Percentiles rank a stretch among this genome's conserved stretches.
Evolutionary conservation across 2,888 invertebrate species (phyloP).

Genomic region (Acleris cristana): DNA sequence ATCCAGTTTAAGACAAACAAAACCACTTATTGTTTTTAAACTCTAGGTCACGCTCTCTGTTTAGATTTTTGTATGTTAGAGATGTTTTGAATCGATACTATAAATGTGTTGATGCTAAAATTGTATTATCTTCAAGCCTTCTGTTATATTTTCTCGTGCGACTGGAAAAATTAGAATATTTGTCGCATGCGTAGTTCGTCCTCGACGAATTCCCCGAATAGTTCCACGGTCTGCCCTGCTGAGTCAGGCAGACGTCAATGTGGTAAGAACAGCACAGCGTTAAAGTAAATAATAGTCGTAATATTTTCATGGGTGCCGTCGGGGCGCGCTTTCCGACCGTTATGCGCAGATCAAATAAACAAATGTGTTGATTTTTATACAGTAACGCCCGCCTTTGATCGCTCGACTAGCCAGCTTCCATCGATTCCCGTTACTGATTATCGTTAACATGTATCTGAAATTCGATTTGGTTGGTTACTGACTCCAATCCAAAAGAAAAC

Average conservation of each 20-base stretch:
- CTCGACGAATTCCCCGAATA: slow-evolving; percentile 23
- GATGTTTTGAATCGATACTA: background rate
- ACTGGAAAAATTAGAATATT: slow-evolving; percentile 8
- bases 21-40: slow-evolving; percentile 17
- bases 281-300: slow-evolving; percentile 79
- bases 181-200: slow-evolving; percentile 18
- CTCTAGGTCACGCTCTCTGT: slow-evolving; percentile 11
- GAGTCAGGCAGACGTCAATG: slow-evolving; percentile 69
- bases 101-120: slow-evolving; percentile 1
- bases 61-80: slow-evolving; percentile 14
- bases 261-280: slow-evolving; percentile 67
- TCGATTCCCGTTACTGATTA: slow-evolving; percentile 62
- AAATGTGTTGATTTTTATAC: slow-evolving; percentile 79
- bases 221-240: slow-evolving; percentile 45
- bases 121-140: background rate
- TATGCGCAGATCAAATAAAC: slow-evolving; percentile 77
- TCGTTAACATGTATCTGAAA: slow-evolving; percentile 41
- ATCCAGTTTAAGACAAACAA: slow-evolving; percentile 17
- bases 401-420: slow-evolving; percentile 54
- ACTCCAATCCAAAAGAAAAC: slow-evolving; percentile 1
- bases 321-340: slow-evolving; percentile 69
- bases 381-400: slow-evolving; percentile 62
- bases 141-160: background rate
- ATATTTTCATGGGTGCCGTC: slow-evolving; percentile 78
- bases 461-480: slow-evolving; percentile 31